Conservation (phyloP, 1,140 invertebrate genomes). For the Homarus americanus region DNA sequence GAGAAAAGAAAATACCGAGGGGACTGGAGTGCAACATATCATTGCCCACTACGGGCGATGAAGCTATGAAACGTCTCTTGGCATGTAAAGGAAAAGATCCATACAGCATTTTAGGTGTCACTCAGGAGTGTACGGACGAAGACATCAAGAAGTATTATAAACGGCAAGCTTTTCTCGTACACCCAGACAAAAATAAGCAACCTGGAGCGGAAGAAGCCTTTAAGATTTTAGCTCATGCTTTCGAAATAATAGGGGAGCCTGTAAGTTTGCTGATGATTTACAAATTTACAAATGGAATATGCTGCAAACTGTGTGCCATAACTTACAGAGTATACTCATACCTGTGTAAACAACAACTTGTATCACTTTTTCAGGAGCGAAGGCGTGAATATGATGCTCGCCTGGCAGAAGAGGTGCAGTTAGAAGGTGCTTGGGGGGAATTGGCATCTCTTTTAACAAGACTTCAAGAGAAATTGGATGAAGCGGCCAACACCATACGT, state of each 20-base stretch:
- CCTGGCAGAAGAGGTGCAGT: conserved; percentile 82
- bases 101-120: conserved; percentile 93
- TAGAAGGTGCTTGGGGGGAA: conserved; percentile 73
- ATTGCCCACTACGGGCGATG: conserved; percentile 92
- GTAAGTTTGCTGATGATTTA: conserved; percentile 81
- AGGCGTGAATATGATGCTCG: conserved; percentile 86
- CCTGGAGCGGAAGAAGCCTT: conserved; percentile 97
- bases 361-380: conserved; percentile 85
- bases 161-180: conserved; percentile 92
- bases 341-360: no score
- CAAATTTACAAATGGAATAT: no score
- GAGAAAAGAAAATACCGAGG: conserved; percentile 76
- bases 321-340: no score
- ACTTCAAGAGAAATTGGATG: conserved; percentile 94
- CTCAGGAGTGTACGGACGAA: conserved; percentile 91
- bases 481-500: conserved; percentile 92
- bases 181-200: conserved; percentile 96
- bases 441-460: conserved; percentile 70
- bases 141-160: conserved; percentile 85
- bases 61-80: conserved; percentile 94
- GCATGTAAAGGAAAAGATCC: conserved; percentile 97
- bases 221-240: conserved; percentile 95
- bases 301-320: no score
- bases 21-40: conserved; percentile 89
- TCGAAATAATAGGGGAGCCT: conserved; percentile 95